Evolutionary conservation across 2,797 vertebrate genomes (phyloP).

Genomic region (Spea hammondii): DNA sequence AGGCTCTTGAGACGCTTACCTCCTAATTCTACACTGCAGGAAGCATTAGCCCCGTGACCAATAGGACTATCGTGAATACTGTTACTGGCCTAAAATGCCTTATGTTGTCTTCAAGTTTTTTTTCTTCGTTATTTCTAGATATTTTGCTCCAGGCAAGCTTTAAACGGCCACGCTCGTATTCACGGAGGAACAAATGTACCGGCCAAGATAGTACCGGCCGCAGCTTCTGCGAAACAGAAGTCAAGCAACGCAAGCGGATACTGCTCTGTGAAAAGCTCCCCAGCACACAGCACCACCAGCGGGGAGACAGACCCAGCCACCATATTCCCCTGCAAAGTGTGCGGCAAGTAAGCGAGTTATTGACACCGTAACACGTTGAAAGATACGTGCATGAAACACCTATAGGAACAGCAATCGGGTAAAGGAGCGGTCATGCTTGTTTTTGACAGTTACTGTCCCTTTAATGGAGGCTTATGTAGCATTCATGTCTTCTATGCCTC

Average conservation of each 20-base stretch:
- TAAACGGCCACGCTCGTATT: slow-evolving; percentile 76
- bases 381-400: too few relatives aligned
- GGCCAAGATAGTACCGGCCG: slow-evolving; percentile 63
- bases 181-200: slow-evolving; percentile 66
- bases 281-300: slow-evolving; percentile 78
- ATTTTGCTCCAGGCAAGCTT: slow-evolving; percentile 75
- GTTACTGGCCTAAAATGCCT: too few relatives aligned
- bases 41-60: too few relatives aligned
- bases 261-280: slow-evolving; percentile 77
- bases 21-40: too few relatives aligned
- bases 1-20: too few relatives aligned
- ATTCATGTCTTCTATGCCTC: too few relatives aligned
- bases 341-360: slow-evolving; percentile 71
- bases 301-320: slow-evolving; percentile 76
- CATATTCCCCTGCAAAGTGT: slow-evolving; percentile 83
- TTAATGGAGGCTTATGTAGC: too few relatives aligned
- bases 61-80: too few relatives aligned
- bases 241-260: slow-evolving; percentile 68
- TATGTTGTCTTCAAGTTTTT: too few relatives aligned
- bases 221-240: slow-evolving; percentile 66
- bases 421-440: too few relatives aligned
- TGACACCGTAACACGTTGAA: too few relatives aligned
- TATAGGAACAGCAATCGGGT: too few relatives aligned
- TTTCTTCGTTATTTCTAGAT: slow-evolving; percentile 55
- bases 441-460: neutral